Conservation (phyloP, 2,113 vertebrate species). For the Cephalopterus ornatus region DNA sequence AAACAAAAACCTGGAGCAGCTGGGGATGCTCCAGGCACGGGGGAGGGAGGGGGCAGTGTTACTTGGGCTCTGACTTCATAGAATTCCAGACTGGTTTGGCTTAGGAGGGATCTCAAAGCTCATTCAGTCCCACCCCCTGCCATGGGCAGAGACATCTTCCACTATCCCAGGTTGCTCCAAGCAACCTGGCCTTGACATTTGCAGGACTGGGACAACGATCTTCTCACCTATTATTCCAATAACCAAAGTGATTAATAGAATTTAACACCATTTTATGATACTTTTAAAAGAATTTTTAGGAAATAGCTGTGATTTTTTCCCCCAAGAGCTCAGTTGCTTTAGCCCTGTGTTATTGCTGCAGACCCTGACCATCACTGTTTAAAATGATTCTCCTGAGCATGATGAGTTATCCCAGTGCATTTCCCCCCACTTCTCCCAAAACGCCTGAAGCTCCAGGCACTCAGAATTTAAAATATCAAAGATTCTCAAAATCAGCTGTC, state of each 20-base stretch:
- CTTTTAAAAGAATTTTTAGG: background rate
- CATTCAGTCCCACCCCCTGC: background rate
- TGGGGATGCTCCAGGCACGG: accelerated
- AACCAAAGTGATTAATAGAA: background rate
- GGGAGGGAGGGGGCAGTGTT: background rate
- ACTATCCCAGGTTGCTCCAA: background rate
- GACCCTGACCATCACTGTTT: too few species aligned
- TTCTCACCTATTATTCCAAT: background rate
- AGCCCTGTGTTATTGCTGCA: background rate
- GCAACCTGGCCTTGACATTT: background rate
- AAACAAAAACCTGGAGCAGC: too few species aligned
- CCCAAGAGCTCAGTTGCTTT: background rate
- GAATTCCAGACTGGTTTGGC: background rate
- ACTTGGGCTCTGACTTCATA: background rate
- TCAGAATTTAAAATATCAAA: accelerated
- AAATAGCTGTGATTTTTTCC: background rate
- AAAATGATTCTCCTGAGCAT: background rate
- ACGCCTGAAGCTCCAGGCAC: background rate
- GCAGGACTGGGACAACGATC: background rate
- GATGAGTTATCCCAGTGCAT: background rate
- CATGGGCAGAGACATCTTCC: background rate
- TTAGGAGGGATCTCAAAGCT: background rate
- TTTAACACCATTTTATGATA: background rate
- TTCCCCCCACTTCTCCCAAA: background rate
- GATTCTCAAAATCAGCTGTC: background rate